phyloP scores from a whole-genome alignment of 2,888 invertebrate genomes.

The Diabrotica balteata region DNA sequence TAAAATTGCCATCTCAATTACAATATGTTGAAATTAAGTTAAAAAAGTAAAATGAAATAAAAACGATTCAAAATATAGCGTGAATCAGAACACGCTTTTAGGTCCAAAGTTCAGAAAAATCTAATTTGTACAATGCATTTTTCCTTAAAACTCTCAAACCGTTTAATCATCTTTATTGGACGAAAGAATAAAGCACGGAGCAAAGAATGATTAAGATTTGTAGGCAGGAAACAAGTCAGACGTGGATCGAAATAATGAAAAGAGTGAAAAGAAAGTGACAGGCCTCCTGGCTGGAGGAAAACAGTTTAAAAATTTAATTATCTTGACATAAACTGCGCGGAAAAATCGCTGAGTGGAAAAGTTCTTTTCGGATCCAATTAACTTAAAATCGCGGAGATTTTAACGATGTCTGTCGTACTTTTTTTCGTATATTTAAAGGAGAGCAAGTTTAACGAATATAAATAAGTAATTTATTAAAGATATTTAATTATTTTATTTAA shows the following conservation, averaged over 20 bases:
- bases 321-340: slow-evolving; percentile 57
- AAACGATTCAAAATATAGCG: too few relatives aligned
- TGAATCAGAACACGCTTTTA: too few relatives aligned
- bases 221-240: slow-evolving; percentile 25
- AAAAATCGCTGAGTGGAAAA: slow-evolving; percentile 57
- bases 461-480: too few relatives aligned
- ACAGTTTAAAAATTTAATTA: slow-evolving; percentile 59
- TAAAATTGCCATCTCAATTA: too few relatives aligned
- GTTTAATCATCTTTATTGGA: slow-evolving; percentile 12
- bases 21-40: too few relatives aligned
- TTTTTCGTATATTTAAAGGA: slow-evolving; percentile 37
- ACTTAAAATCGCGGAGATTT: slow-evolving; percentile 49
- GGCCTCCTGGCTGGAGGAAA: slow-evolving; percentile 45
- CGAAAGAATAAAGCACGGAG: slow-evolving; percentile 23
- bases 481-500: too few relatives aligned
- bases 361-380: slow-evolving; percentile 58
- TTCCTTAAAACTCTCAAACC: slow-evolving; percentile 8
- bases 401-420: slow-evolving; percentile 35
- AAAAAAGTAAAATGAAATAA: too few relatives aligned
- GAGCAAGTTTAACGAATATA: too few relatives aligned
- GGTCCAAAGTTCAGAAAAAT: not conserved
- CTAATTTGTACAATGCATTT: slow-evolving; percentile 15
- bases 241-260: slow-evolving; percentile 31
- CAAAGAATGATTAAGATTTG: slow-evolving; percentile 27
- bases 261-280: slow-evolving; percentile 34